Percentiles rank a stretch among this genome's conserved stretches.
These are phyloP conservation scores for Graptemys geographica DNA, from an alignment of 2,797 vertebrate species.

Conservation along the genomic window DNA sequence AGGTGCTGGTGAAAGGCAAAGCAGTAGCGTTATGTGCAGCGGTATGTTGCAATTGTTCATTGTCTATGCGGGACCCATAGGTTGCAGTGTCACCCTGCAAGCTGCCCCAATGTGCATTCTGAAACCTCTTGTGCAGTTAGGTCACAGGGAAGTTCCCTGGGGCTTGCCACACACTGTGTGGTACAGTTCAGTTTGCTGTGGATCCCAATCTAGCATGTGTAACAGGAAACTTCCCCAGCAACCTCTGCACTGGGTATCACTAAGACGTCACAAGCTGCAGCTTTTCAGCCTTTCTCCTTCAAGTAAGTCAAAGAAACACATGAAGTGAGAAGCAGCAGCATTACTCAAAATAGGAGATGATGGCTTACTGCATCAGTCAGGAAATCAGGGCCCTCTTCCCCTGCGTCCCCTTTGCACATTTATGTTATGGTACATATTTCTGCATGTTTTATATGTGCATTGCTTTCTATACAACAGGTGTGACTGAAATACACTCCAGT, in stretches of 20 bases:
- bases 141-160: conserved; percentile 9
- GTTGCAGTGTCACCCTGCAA: neutral
- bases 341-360: neutral
- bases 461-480: neutral
- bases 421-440: neutral
- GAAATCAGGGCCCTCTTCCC: conserved; percentile 1
- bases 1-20: neutral
- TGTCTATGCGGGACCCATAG: neutral
- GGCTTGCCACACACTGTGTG: neutral
- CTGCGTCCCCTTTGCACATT: neutral
- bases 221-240: neutral
- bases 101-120: neutral
- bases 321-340: neutral
- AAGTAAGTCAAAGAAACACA: conserved; percentile 4
- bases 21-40: neutral
- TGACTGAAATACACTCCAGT: neutral
- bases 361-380: neutral
- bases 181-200: neutral
- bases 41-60: neutral
- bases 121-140: neutral
- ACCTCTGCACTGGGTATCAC: neutral
- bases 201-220: neutral
- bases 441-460: neutral
- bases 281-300: neutral
- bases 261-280: neutral